Evolutionary conservation across 2,888 invertebrate species (phyloP), one percentile per base, ranked within the genome.

Genomic region (Pseudococcus jackbeardsleyi): DNA sequence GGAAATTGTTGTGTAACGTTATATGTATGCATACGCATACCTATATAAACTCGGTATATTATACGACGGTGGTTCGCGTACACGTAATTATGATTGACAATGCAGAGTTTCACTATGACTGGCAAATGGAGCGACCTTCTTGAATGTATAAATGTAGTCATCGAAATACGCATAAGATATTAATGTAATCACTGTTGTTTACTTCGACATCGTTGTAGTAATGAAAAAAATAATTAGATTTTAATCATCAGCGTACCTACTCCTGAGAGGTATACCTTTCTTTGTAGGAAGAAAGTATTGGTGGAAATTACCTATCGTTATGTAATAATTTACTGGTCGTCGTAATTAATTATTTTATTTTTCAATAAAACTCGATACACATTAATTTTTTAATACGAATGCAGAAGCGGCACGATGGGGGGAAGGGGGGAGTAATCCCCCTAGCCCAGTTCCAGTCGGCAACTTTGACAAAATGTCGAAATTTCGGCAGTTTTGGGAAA

Each of bases 81-180:
- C 42, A 39, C 42, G 79, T 79, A 79, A 79, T 79, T 42, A 79
- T 42, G 26, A 79, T 79, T 79, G 79, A 79, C 79, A 42, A 42
- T 39, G 68, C 68, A n/a, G 39, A 79, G 79, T 79, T 79, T 79
- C 79, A 42, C 79, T 26, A 26, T n/a, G 79, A 26, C 79, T 42
- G 33, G 79, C 79, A 79, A 79, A 79, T 46, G 26, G 42, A 42
- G 79, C 79, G 79, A 79, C 79, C 79, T 79, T 79, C 68, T 26
- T 72, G 33, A 59, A 19, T 19, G 33, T 26, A 72, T 72, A 33
- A 3, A 22, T 72, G 33, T 72, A 72, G 68, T 26, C 68, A 72
- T 72, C 39, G 79, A 79, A 79, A 79, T 79, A 42, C 79, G 15
- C 19, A 17, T 9, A 42, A 42, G 42, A 42, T 79, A 72, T 26